A percentile compares a stretch with the other conserved stretches of the same genome.
phyloP scores from a whole-genome alignment of 2,888 invertebrate species.

The Scaptomyza flava region DNA sequence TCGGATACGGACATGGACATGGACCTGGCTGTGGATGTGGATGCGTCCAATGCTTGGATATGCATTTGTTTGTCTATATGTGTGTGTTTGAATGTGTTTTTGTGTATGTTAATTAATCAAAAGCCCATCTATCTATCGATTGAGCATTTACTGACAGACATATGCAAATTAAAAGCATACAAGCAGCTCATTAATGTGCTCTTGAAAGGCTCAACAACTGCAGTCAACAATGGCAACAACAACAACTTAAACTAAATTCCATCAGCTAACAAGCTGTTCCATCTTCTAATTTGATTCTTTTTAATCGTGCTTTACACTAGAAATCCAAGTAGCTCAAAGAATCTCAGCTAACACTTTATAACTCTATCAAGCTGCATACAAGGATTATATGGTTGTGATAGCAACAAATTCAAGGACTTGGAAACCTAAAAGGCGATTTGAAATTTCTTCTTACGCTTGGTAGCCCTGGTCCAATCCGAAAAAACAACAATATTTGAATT shows the following conservation, averaged over 20 bases:
- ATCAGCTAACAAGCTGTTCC: constrained; percentile 10
- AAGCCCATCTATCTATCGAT: constrained; percentile 75
- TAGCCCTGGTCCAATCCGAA: too few species aligned
- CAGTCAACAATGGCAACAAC: constrained; percentile 15
- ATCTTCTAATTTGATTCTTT: constrained; percentile 1
- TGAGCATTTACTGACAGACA: constrained; percentile 70
- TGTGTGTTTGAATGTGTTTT: constrained; percentile 26
- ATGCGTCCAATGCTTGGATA: constrained; percentile 14
- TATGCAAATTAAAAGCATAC: constrained; percentile 76
- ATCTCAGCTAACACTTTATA: neutral
- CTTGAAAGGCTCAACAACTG: constrained; percentile 51
- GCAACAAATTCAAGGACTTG: too few species aligned
- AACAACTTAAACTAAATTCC: constrained; percentile 4
- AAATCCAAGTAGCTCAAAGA: neutral
- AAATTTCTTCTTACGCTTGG: too few species aligned
- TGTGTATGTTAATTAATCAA: constrained; percentile 74
- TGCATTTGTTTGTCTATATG: constrained; percentile 16
- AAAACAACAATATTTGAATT: too few species aligned
- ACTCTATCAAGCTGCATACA: too few species aligned
- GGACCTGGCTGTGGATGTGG: constrained; percentile 4
- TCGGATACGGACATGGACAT: constrained; percentile 11
- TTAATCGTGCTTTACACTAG: neutral
- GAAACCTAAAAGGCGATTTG: too few species aligned
- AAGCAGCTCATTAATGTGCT: constrained; percentile 72
- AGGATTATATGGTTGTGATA: too few species aligned